phyloP scores from a whole-genome alignment of 2,797 vertebrate species.

The Acipenser oxyrinchus region DNA sequence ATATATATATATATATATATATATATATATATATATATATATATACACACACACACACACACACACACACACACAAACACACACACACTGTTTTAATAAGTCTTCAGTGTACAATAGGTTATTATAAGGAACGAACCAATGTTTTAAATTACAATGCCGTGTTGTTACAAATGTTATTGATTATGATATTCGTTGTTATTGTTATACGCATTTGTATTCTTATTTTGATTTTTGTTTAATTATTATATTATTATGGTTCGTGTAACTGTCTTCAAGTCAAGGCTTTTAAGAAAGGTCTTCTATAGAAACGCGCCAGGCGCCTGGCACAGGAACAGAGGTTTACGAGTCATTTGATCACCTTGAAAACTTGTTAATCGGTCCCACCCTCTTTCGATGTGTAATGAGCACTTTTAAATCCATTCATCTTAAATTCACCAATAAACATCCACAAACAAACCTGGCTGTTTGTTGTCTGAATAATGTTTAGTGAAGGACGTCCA shows the following conservation, averaged over 20 bases:
- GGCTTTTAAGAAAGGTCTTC: neutral
- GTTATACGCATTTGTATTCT: too few species aligned
- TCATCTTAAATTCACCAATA: constrained; percentile 28
- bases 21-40: neutral
- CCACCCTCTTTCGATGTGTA: constrained; percentile 44
- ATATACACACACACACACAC: neutral
- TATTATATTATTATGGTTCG: neutral
- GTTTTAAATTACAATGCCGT: too few species aligned
- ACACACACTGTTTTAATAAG: too few species aligned
- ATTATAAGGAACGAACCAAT: too few species aligned
- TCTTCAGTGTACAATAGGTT: too few species aligned
- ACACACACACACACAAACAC: too few species aligned
- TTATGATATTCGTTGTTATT: too few species aligned
- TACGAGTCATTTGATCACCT: constrained; percentile 43
- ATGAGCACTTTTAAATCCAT: constrained; percentile 40
- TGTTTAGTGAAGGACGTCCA: neutral
- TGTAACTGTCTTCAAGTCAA: neutral
- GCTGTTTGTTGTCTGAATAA: neutral
- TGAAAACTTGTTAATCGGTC: constrained; percentile 36
- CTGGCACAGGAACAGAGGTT: constrained; percentile 50
- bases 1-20: constrained; percentile 1
- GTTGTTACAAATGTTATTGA: too few species aligned
- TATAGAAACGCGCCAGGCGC: too few species aligned
- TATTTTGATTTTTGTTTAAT: too few species aligned
- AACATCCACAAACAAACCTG: constrained; percentile 14